Percentiles rank a stretch among this genome's conserved stretches.
Conservation (phyloP, 2,113 vertebrate genomes). For the Kryptolebias marmoratus region DNA sequence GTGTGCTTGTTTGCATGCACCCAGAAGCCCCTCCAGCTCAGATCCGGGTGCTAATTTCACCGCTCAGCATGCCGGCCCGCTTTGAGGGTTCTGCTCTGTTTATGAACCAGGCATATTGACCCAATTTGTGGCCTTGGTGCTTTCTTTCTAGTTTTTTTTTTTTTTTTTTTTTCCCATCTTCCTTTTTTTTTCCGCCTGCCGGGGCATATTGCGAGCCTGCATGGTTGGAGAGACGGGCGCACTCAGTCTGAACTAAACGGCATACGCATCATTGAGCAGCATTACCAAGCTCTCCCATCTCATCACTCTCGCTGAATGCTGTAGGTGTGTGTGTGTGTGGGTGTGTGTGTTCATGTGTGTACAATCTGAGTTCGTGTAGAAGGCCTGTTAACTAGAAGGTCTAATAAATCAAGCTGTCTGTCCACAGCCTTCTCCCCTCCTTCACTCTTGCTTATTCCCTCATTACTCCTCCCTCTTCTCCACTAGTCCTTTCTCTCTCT, state of each 20-base stretch:
- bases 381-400: conserved; percentile 88
- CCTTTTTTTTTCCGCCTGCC: conserved; percentile 65
- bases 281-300: conserved; percentile 82
- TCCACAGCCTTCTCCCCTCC: conserved; percentile 82
- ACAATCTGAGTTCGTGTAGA: conserved; percentile 39
- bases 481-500: conserved; percentile 67
- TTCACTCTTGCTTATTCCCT: conserved; percentile 74
- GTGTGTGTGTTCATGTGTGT: conserved; percentile 33
- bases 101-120: conserved; percentile 98
- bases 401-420: conserved; percentile 97
- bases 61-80: conserved; percentile 72
- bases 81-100: conserved; percentile 89
- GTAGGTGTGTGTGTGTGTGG: conserved; percentile 82
- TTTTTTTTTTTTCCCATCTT: conserved; percentile 74
- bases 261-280: conserved; percentile 97
- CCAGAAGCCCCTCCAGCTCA: conserved; percentile 82
- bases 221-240: conserved; percentile 72
- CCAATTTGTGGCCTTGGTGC: conserved; percentile 93
- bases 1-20: conserved; percentile 61
- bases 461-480: conserved; percentile 51
- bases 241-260: conserved; percentile 97
- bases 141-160: conserved; percentile 36
- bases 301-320: conserved; percentile 86
- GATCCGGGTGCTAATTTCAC: conserved; percentile 87
- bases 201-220: conserved; percentile 55